These are phyloP conservation scores for Halotydeus destructor DNA, from an alignment of 1,140 invertebrate species.

Conservation along the genomic window DNA sequence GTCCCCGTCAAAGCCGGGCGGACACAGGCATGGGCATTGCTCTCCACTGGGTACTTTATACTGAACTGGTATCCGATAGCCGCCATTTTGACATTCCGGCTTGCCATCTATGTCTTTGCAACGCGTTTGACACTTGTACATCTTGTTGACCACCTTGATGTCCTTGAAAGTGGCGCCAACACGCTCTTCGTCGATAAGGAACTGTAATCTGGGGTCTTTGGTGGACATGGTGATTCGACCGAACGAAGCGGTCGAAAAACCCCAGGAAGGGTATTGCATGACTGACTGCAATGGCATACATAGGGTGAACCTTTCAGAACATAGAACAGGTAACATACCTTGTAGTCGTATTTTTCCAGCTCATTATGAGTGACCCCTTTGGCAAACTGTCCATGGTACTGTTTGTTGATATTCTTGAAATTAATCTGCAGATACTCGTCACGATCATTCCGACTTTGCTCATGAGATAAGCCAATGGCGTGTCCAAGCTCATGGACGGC, in stretches of 20 bases:
- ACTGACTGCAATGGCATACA: no score
- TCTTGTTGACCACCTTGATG: not conserved
- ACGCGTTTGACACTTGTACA: not conserved
- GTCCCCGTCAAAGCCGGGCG: not conserved
- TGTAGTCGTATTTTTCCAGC: not conserved
- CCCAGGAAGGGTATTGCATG: conserved; percentile 2
- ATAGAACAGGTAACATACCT: no score
- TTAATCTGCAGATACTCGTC: not conserved
- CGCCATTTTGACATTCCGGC: not conserved
- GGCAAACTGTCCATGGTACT: not conserved
- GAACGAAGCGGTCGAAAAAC: not conserved
- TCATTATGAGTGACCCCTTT: not conserved
- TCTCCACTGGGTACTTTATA: not conserved
- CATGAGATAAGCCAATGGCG: not conserved
- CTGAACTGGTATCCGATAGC: not conserved
- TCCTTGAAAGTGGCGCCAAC: not conserved
- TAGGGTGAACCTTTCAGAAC: no score
- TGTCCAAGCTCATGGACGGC: conserved; percentile 1
- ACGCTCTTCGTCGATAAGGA: not conserved
- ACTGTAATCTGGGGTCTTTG: not conserved
- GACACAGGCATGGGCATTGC: not conserved
- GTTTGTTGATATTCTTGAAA: not conserved
- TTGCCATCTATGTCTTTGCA: not conserved
- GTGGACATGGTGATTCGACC: not conserved
- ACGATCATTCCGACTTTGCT: not conserved